Evolutionary conservation across 2,113 vertebrate genomes (phyloP).

Genomic region (Apteryx owenii): DNA sequence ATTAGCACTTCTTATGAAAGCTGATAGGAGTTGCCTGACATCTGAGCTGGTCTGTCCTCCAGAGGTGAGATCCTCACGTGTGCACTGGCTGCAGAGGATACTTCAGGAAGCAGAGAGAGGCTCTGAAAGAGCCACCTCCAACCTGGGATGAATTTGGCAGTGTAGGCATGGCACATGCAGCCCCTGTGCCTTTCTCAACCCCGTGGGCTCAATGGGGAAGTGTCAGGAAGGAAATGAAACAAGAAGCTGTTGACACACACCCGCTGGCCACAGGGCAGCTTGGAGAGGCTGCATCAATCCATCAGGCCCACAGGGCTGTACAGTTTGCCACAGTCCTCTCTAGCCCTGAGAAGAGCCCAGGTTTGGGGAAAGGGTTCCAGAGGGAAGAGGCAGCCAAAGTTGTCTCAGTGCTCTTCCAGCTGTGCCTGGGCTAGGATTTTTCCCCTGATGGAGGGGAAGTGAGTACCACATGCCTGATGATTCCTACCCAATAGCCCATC

Average conservation of each 20-base stretch:
- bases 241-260: background rate
- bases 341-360: background rate
- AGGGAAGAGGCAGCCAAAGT: background rate
- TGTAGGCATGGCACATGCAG: accelerated
- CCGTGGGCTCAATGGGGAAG: background rate
- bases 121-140: background rate
- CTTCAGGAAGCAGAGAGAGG: background rate
- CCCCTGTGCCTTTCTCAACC: background rate
- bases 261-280: background rate
- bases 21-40: background rate
- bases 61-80: background rate
- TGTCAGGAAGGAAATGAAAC: conserved; percentile 24
- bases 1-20: background rate
- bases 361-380: background rate
- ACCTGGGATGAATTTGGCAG: background rate
- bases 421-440: background rate
- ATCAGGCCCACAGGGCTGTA: background rate
- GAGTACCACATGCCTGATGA: background rate
- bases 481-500: too few relatives aligned
- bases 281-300: background rate
- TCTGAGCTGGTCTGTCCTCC: background rate
- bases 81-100: background rate
- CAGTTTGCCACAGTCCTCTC: background rate
- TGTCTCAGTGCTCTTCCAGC: too few relatives aligned
- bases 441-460: background rate